A percentile compares a stretch with the other conserved stretches of the same genome.
These are phyloP conservation scores for Thunnus albacares DNA, from an alignment of 2,797 vertebrate species.

Conservation along the genomic window DNA sequence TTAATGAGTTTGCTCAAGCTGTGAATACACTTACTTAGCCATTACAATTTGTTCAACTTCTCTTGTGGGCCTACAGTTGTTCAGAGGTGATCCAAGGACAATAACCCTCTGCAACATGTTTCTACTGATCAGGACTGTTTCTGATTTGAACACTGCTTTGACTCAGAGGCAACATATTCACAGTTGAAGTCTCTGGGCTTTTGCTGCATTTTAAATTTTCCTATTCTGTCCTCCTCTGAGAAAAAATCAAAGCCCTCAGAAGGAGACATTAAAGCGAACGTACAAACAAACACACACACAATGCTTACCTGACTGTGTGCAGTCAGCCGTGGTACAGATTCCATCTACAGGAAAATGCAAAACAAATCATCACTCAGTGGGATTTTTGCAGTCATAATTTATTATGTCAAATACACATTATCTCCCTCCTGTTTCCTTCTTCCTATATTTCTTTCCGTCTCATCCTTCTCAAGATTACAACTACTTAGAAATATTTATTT, in stretches of 20 bases:
- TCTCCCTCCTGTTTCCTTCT: background rate
- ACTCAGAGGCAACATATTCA: constrained; percentile 44
- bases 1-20: constrained; percentile 18
- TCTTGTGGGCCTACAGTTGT: background rate
- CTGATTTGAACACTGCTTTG: constrained; percentile 38
- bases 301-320: constrained; percentile 94
- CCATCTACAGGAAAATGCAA: constrained; percentile 85
- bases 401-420: constrained; percentile 33
- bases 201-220: constrained; percentile 34
- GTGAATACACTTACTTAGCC: background rate
- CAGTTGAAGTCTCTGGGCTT: constrained; percentile 31
- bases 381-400: constrained; percentile 56
- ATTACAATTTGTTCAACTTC: constrained; percentile 8
- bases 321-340: constrained; percentile 93
- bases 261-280: constrained; percentile 42
- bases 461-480: constrained; percentile 17
- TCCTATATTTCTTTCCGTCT: constrained; percentile 18
- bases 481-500: constrained; percentile 23
- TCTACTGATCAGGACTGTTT: constrained; percentile 1
- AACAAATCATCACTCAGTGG: constrained; percentile 63
- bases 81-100: constrained; percentile 3
- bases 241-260: constrained; percentile 51
- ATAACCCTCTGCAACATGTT: constrained; percentile 1
- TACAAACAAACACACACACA: constrained; percentile 35
- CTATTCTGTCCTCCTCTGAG: constrained; percentile 17